These are phyloP conservation scores for Sinohyriopsis cumingii DNA, from an alignment of 2,888 invertebrate genomes.

Conservation along the genomic window DNA sequence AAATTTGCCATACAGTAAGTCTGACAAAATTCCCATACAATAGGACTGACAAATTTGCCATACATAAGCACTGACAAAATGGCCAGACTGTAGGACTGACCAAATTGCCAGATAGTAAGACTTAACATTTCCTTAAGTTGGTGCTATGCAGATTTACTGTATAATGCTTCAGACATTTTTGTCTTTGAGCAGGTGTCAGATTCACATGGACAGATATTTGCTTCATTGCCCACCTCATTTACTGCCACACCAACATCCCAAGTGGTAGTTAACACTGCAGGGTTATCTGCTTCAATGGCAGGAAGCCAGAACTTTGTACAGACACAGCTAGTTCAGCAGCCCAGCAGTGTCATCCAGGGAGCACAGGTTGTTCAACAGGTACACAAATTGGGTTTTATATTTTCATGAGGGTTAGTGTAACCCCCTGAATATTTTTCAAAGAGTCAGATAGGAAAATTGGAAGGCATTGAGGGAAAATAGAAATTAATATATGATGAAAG, in stretches of 20 bases:
- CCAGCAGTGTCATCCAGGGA: slow-evolving; percentile 13
- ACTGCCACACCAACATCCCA: slow-evolving; percentile 6
- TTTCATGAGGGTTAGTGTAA: no score
- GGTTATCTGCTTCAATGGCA: slow-evolving; percentile 5
- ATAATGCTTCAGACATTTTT: background rate
- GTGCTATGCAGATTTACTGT: background rate
- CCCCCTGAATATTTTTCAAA: no score
- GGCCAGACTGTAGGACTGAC: no score
- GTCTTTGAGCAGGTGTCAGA: slow-evolving; percentile 10
- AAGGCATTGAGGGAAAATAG: no score
- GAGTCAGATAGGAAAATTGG: no score
- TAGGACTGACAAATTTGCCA: no score
- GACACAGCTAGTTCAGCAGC: slow-evolving; percentile 26
- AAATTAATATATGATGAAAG: no score
- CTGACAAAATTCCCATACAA: no score
- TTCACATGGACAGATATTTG: slow-evolving; percentile 15
- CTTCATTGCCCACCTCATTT: slow-evolving; percentile 9
- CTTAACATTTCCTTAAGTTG: no score
- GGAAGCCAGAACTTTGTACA: slow-evolving; percentile 21
- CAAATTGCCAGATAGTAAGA: no score
- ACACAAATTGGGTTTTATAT: background rate
- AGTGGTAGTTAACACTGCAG: slow-evolving; percentile 1
- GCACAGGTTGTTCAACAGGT: slow-evolving; percentile 12
- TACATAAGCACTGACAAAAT: no score
- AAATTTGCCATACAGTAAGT: no score